A percentile compares a stretch with the other conserved stretches of the same genome.
phyloP scores from a whole-genome alignment of 1,140 invertebrate genomes.

The Cryptotermes secundus region DNA sequence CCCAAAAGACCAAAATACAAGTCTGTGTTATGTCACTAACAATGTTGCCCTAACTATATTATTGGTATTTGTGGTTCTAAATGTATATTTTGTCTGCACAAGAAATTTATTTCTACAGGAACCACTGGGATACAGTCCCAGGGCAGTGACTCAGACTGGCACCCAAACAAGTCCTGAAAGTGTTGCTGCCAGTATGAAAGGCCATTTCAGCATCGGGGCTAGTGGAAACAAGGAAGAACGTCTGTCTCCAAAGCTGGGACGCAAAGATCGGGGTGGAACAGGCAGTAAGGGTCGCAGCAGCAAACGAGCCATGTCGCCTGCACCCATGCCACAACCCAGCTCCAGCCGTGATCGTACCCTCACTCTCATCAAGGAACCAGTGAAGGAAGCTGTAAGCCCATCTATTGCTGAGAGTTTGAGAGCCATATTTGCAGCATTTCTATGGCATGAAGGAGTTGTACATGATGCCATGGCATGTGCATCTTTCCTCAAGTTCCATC shows the following conservation, averaged over 20 bases:
- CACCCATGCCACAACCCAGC: background rate
- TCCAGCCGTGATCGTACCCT: background rate
- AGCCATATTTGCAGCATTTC: conserved; percentile 91
- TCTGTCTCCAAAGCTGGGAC: conserved; percentile 60
- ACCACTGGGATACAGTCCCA: conserved; percentile 38
- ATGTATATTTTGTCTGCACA: too few species aligned
- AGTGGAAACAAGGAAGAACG: conserved; percentile 54
- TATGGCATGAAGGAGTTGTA: conserved; percentile 97
- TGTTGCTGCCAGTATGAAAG: conserved; percentile 48
- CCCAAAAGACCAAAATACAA: too few species aligned
- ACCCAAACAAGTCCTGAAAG: conserved; percentile 76
- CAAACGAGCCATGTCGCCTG: conserved; percentile 35
- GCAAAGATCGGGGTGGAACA: conserved; percentile 36
- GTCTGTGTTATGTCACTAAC: too few species aligned
- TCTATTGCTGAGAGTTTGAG: conserved; percentile 90
- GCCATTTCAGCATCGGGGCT: conserved; percentile 63
- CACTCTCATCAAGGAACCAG: conserved; percentile 47
- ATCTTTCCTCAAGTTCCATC: conserved; percentile 94
- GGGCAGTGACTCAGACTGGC: conserved; percentile 65
- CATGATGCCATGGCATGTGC: conserved; percentile 97
- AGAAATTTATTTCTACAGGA: conserved; percentile 30
- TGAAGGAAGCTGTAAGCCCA: conserved; percentile 85
- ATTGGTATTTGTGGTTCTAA: too few species aligned
- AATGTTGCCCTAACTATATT: too few species aligned
- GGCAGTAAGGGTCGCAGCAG: conserved; percentile 38